These are phyloP conservation scores for Cryptus viduatorius DNA, from an alignment of 2,888 invertebrate species.

Conservation along the genomic window DNA sequence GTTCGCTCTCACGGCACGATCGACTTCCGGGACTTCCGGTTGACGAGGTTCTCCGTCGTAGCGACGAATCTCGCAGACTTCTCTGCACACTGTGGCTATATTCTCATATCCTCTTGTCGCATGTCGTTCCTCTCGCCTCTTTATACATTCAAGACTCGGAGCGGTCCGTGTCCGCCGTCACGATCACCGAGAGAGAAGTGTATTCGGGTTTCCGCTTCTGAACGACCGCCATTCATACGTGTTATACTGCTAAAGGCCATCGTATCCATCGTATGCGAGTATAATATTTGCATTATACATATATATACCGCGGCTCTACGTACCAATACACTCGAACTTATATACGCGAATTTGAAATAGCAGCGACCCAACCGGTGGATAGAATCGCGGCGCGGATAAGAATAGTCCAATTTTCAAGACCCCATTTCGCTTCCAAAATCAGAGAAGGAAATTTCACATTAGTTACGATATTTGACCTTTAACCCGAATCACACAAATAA, in stretches of 20 bases:
- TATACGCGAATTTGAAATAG: conserved; percentile 52
- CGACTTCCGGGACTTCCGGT: conserved; percentile 64
- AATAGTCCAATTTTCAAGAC: conserved; percentile 34
- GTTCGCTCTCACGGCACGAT: conserved; percentile 43
- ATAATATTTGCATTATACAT: background rate
- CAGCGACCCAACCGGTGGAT: background rate
- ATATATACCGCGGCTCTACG: background rate
- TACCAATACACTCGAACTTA: conserved; percentile 39
- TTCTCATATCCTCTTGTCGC: conserved; percentile 33
- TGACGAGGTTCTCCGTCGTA: conserved; percentile 31
- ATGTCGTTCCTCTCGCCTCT: conserved; percentile 42
- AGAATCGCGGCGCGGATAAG: conserved; percentile 23
- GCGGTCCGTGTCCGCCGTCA: conserved; percentile 42
- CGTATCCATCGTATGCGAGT: conserved; percentile 17
- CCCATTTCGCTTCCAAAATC: conserved; percentile 37
- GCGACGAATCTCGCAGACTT: conserved; percentile 11
- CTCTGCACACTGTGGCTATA: background rate
- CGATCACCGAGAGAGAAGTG: conserved; percentile 56
- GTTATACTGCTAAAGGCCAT: conserved; percentile 52
- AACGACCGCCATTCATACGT: conserved; percentile 48
- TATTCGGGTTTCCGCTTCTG: conserved; percentile 61
- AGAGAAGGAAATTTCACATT: conserved; percentile 1
- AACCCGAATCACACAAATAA: conserved; percentile 15
- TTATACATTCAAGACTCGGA: conserved; percentile 69
- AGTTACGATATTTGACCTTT: background rate